These are phyloP conservation scores for Palythoa grandiflora DNA, from an alignment of 92 coral and sea anemone genomes.

Conservation along the genomic window DNA sequence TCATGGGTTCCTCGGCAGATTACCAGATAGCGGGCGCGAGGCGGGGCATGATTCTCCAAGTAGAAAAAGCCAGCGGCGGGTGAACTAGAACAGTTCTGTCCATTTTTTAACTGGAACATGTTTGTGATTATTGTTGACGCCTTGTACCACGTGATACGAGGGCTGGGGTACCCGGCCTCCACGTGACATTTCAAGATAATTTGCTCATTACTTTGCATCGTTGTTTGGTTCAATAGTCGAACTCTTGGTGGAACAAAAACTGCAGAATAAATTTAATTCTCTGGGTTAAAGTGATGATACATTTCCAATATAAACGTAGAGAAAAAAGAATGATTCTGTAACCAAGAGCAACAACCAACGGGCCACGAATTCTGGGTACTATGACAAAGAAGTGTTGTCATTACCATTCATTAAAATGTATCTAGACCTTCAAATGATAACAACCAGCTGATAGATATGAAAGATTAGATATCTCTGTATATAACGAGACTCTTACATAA, in stretches of 20 bases:
- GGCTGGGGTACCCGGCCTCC: conserved; percentile 77
- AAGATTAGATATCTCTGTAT: no score
- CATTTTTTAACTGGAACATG: neutral
- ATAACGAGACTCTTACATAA: no score
- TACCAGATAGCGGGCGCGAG: conserved; percentile 63
- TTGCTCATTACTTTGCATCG: conserved; percentile 53
- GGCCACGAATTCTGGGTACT: no score
- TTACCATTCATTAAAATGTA: no score
- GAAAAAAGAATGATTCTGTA: no score
- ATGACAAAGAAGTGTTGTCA: no score
- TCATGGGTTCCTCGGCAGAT: conserved; percentile 75
- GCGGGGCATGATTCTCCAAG: conserved; percentile 49
- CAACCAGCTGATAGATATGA: no score
- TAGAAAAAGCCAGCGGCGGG: conserved; percentile 71
- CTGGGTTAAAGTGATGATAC: neutral
- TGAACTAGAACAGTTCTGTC: conserved; percentile 23
- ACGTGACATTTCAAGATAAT: conserved; percentile 64
- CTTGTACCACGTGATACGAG: conserved; percentile 84
- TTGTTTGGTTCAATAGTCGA: conserved; percentile 69
- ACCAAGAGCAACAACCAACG: no score
- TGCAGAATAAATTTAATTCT: neutral
- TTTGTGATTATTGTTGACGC: conserved; percentile 13
- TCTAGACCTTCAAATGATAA: no score
- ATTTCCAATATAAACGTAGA: neutral
- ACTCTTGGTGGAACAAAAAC: conserved; percentile 62